phyloP scores from a whole-genome alignment of 2,113 vertebrate genomes.

The Rhadina sibilatrix region DNA sequence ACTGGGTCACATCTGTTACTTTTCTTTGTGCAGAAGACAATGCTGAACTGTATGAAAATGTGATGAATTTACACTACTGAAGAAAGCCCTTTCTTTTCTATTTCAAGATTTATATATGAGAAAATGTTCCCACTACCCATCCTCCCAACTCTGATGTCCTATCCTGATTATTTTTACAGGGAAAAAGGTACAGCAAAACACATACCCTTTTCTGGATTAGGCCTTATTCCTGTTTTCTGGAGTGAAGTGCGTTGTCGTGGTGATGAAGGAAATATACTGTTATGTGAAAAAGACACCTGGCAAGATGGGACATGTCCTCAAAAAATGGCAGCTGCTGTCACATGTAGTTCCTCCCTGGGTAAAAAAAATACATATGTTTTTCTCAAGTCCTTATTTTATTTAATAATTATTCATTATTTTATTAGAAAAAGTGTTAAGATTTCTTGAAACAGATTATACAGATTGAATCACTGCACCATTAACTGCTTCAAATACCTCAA shows the following conservation, averaged over 20 bases:
- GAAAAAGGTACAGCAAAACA: slow-evolving; percentile 78
- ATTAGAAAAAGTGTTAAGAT: background rate
- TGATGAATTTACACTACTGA: background rate
- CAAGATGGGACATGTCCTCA: slow-evolving; percentile 77
- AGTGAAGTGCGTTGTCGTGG: slow-evolving; percentile 81
- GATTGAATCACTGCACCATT: background rate
- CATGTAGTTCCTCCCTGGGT: slow-evolving; percentile 80
- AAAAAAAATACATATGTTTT: background rate
- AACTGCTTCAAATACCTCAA: background rate
- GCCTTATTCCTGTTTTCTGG: slow-evolving; percentile 80
- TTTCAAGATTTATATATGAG: background rate
- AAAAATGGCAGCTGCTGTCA: slow-evolving; percentile 81
- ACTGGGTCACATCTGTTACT: slow-evolving; percentile 51
- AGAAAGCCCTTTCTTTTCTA: background rate
- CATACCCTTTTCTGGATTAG: slow-evolving; percentile 70
- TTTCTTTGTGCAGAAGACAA: slow-evolving; percentile 27
- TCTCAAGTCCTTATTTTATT: background rate
- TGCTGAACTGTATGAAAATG: slow-evolving; percentile 23
- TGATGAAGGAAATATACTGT: slow-evolving; percentile 83
- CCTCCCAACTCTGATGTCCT: background rate
- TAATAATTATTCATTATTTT: background rate
- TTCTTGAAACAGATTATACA: background rate
- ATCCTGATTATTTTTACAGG: slow-evolving; percentile 60
- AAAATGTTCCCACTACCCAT: background rate
- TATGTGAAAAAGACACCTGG: slow-evolving; percentile 82